Conservation (phyloP, 2,888 invertebrate genomes). For the Epinotia demarniana region DNA sequence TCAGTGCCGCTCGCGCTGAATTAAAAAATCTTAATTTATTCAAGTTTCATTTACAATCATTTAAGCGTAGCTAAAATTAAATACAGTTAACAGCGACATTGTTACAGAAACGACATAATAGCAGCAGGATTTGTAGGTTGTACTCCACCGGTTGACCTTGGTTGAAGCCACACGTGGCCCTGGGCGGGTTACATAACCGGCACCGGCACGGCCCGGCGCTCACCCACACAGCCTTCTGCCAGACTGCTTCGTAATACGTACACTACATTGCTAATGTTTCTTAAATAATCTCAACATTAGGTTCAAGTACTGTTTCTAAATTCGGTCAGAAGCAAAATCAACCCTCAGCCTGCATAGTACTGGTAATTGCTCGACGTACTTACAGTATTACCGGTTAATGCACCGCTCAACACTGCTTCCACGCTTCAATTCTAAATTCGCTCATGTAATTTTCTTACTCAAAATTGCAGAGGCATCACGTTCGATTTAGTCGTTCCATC, state of each 20-base stretch:
- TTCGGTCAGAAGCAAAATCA: background rate
- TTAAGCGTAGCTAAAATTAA: background rate
- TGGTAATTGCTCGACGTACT: background rate
- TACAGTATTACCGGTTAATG: background rate
- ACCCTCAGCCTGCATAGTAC: background rate
- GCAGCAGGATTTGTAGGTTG: background rate
- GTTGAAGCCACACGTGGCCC: slow-evolving; percentile 33
- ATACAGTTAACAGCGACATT: background rate
- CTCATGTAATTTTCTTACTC: no score
- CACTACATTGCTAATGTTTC: background rate
- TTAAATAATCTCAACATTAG: background rate
- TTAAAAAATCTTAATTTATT: background rate
- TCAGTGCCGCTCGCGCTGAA: no score
- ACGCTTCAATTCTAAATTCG: no score
- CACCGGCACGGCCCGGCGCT: slow-evolving; percentile 1
- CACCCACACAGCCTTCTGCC: background rate
- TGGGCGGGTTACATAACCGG: slow-evolving; percentile 26
- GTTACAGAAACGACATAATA: background rate
- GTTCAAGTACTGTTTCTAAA: background rate
- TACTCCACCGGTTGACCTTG: slow-evolving; percentile 18
- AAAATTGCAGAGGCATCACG: no score
- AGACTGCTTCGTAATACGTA: background rate
- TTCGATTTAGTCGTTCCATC: no score
- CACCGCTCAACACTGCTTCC: background rate
- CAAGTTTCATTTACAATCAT: background rate